Conservation (phyloP, 2,888 invertebrate species). For the Hypena proboscidalis region DNA sequence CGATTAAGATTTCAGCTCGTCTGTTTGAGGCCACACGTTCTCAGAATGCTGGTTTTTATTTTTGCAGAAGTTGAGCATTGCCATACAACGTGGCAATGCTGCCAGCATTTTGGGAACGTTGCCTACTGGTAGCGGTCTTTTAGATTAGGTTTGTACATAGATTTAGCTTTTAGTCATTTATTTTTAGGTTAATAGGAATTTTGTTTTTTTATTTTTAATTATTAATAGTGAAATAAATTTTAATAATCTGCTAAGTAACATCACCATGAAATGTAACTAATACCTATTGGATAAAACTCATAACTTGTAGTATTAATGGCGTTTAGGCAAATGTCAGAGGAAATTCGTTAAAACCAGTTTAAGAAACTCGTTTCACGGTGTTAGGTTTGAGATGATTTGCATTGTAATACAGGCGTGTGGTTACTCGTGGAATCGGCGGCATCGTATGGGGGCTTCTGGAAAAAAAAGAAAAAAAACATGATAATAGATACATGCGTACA, state of each 20-base stretch:
- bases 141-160: too few species aligned
- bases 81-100: too few species aligned
- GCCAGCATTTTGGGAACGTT: too few species aligned
- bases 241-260: background rate
- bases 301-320: conserved; percentile 21
- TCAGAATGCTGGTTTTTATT: too few species aligned
- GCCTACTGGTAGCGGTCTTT: too few species aligned
- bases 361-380: conserved; percentile 28
- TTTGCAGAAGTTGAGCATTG: too few species aligned
- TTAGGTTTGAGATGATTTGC: conserved; percentile 14
- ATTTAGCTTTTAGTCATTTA: too few species aligned
- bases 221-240: background rate
- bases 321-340: conserved; percentile 10
- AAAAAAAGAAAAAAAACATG: background rate
- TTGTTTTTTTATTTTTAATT: background rate
- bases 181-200: too few species aligned
- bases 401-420: conserved; percentile 22
- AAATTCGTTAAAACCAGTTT: conserved; percentile 21
- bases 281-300: conserved; percentile 7
- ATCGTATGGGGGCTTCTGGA: background rate
- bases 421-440: conserved; percentile 17
- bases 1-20: too few species aligned
- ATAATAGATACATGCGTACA: too few species aligned
- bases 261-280: too few species aligned
- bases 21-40: too few species aligned